Percentiles rank a stretch among this genome's conserved stretches.
Conservation (phyloP, 2,113 vertebrate genomes). For the Mormyrus iriodes region DNA sequence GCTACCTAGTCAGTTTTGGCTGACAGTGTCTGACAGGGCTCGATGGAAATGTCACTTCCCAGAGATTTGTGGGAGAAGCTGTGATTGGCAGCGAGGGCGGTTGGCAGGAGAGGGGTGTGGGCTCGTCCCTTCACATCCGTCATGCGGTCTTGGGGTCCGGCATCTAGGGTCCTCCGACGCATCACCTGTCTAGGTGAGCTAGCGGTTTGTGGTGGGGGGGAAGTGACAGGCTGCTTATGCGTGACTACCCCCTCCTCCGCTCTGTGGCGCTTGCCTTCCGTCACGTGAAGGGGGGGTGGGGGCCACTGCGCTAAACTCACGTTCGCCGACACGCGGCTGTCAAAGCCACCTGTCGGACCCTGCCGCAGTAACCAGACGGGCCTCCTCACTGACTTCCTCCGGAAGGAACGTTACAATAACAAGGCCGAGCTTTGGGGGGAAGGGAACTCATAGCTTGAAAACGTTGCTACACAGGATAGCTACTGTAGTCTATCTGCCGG, state of each 20-base stretch:
- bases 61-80: conserved; percentile 41
- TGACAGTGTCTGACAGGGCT: conserved; percentile 25
- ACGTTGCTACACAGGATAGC: not conserved
- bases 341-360: not conserved
- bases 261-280: not conserved
- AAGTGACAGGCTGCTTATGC: conserved; percentile 63
- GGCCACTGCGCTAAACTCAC: not conserved
- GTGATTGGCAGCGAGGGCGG: conserved; percentile 60
- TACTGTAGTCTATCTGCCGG: not conserved
- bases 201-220: conserved; percentile 27
- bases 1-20: conserved; percentile 16
- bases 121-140: conserved; percentile 66
- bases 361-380: not conserved
- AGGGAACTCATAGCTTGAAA: not conserved
- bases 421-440: not conserved
- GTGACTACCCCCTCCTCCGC: conserved; percentile 29
- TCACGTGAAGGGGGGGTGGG: not conserved
- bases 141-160: conserved; percentile 51
- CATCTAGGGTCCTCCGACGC: conserved; percentile 31
- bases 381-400: not conserved
- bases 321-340: not conserved
- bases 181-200: conserved; percentile 57
- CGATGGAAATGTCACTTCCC: conserved; percentile 43
- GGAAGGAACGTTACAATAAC: not conserved
- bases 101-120: conserved; percentile 66